These are phyloP conservation scores for Dasypolia templi DNA, from an alignment of 2,888 invertebrate species.

Conservation along the genomic window DNA sequence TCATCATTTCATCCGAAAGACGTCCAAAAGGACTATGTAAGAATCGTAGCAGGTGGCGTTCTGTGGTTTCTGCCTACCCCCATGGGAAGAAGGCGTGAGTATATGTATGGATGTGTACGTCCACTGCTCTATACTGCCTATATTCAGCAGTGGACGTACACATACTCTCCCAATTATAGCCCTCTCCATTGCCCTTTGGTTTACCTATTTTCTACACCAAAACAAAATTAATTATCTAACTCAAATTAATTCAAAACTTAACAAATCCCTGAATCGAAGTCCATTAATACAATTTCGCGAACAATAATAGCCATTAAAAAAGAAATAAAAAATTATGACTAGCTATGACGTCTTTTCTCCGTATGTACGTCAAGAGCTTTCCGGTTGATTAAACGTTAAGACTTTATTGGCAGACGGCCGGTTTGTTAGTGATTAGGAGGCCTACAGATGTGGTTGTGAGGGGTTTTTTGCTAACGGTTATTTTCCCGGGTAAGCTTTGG, in stretches of 20 bases:
- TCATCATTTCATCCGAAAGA: too few species aligned
- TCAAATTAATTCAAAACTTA: not conserved
- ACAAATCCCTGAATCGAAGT: not conserved
- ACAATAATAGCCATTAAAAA: not conserved
- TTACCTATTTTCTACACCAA: too few species aligned
- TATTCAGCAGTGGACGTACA: too few species aligned
- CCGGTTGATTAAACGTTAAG: slow-evolving; percentile 3
- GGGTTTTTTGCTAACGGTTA: not conserved
- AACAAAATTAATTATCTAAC: slow-evolving; percentile 3
- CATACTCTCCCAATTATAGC: too few species aligned
- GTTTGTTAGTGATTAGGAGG: not conserved
- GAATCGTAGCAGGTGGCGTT: too few species aligned
- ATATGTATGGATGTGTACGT: too few species aligned
- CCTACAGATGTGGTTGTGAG: not conserved
- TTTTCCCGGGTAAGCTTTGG: not conserved
- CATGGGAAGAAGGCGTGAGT: too few species aligned
- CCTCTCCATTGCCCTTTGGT: too few species aligned
- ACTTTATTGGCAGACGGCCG: slow-evolving; percentile 16
- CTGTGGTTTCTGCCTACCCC: too few species aligned
- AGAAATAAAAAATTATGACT: not conserved
- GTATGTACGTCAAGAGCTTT: slow-evolving; percentile 8
- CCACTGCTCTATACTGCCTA: too few species aligned
- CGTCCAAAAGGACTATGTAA: too few species aligned
- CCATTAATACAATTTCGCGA: slow-evolving; percentile 2
- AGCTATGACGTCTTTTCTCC: slow-evolving; percentile 12